Evolutionary conservation across 2,113 vertebrate species (phyloP).

Genomic region (Saccopteryx bilineata): DNA sequence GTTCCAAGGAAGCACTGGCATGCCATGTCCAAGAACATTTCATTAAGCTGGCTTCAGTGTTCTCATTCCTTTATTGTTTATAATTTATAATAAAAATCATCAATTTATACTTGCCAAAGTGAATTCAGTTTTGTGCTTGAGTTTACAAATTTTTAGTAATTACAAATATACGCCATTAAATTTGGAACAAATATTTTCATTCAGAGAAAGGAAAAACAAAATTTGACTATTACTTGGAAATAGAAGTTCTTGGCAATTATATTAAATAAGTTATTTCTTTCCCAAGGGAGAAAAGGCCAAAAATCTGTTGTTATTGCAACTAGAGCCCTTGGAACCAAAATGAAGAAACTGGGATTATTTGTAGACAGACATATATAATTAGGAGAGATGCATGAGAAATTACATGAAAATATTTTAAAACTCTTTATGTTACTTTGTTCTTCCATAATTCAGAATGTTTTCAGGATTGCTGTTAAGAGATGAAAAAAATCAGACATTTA

Average conservation of each 20-base stretch:
- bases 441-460: slow-evolving; percentile 42
- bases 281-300: not conserved
- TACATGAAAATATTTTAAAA: slow-evolving; percentile 39
- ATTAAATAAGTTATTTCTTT: slow-evolving; percentile 37
- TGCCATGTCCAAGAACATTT: not conserved
- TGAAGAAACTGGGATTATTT: slow-evolving; percentile 28
- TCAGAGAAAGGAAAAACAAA: slow-evolving; percentile 26
- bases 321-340: not conserved
- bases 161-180: slow-evolving; percentile 45
- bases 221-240: slow-evolving; percentile 18
- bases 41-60: not conserved
- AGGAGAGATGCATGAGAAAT: slow-evolving; percentile 26
- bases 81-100: too few species aligned
- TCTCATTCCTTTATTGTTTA: not conserved
- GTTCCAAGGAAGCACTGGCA: not conserved
- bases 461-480: not conserved
- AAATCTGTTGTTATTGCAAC: not conserved
- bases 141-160: slow-evolving; percentile 64
- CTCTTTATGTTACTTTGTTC: not conserved
- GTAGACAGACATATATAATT: not conserved
- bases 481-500: slow-evolving; percentile 48
- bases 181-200: slow-evolving; percentile 21
- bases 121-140: slow-evolving; percentile 45
- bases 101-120: not conserved
- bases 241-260: slow-evolving; percentile 52